Evolutionary conservation across 2,797 vertebrate genomes (phyloP), one percentile per base, ranked within the genome.

Genomic region (Acanthurus lineatus): DNA sequence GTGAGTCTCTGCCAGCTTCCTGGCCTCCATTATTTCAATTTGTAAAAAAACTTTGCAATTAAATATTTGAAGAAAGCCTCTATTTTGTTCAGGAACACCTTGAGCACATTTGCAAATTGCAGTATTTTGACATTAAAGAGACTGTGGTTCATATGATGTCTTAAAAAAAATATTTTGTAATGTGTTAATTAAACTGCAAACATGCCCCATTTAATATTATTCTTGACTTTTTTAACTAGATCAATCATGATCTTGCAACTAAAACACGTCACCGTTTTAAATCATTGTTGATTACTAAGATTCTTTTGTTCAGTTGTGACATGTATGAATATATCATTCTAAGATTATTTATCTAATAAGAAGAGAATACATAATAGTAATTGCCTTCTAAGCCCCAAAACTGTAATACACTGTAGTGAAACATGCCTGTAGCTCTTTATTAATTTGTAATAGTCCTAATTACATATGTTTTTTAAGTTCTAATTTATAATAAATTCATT

Each of bases 1-100:
- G 73, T 62, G 71, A 69, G 69, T 77, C 20, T 19, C 45, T 52
- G 73, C 11, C 58, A 54, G 66, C 54, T 65, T 61, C 56, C 14
- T 19, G 25, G 12, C 6, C 47, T 17, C 6, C n/a, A 49, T 25
- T 44, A 20, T 62, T 28, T 12, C 15, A 5, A 44, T 4, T n/a
- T 42, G 12, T 20, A 38, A 22, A 61, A 16, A n/a, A 15, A 15
- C 28, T 35, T 14, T 3, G 17, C 1, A 9, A 49, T 28, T 47
- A 0, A 56, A n/a, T 44, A 44, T 19, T 11, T n/a, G 1, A 5
- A 16, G 11, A n/a, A 48, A 48, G 5, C 25, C 25, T 25, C 25
- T 25, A 25, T 25, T 25, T 25, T 25, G 25, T 25, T 25, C 25
- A 25, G 25, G 25, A 25, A 2, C 25, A 25, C 25, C 25, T 25